Evolutionary conservation across 2,797 vertebrate genomes (phyloP), one percentile per base, ranked within the genome.

Genomic region (Chrysocyon brachyurus): DNA sequence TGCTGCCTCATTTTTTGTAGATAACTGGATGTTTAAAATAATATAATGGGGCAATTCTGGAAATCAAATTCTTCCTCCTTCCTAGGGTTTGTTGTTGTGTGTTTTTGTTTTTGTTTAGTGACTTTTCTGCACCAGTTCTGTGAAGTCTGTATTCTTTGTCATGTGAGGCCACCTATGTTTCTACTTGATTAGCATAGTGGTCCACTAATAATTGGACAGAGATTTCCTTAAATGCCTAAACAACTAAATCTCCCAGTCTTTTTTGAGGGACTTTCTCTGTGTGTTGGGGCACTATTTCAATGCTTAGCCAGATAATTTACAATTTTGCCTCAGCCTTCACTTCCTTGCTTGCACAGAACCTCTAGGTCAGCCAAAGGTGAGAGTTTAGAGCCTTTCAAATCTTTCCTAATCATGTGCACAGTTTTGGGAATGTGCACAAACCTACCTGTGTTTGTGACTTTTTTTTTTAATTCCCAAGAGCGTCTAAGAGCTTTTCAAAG

Each of bases 401-500:
- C 63, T 63, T 90, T 46, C 49, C 26, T 57, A 28, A 81, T 66
- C 57, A 33, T 26, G 8, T 22, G 4, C 70, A 52, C 6, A 6
- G 59, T 79, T 61, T 81, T 61, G 63, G n/a, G 46, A 78, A 56
- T 70, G 33, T 70, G 17, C 31, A 82, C 12, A 77, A 36, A 26
- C 16, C 16, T 87, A 84, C 12, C n/a, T 14, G 31, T 85, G 49
- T 77, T 57, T 73, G 46, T 66, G 57, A 57, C 9, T 81, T 88
- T 92, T 46, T 40, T 40, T 46, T 33, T 85, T 31, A 33, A 49
- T 89, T 81, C 64, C 21, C 40, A 73, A 36, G 36, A 72, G 16
- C 16, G 66, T 73, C n/a, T 70, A n/a, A 61, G 28, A 91, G n/a
- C 26, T 87, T 86, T 96, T 75, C 57, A 57, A 79, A 95, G 46